These are phyloP conservation scores for Numenius arquata DNA, from an alignment of 2,113 vertebrate genomes.

Conservation along the genomic window DNA sequence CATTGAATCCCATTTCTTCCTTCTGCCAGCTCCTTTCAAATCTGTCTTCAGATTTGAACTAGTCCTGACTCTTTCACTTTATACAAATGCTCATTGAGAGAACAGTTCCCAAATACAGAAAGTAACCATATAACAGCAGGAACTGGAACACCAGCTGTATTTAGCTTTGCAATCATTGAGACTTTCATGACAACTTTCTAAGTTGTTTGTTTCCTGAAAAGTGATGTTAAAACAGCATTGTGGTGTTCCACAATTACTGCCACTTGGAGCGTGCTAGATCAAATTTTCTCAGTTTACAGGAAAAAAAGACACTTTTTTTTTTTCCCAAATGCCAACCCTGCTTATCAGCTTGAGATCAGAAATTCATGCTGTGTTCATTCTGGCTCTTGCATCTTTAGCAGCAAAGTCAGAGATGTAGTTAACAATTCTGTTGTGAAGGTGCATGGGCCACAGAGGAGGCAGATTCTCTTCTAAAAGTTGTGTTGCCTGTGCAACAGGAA, in stretches of 20 bases:
- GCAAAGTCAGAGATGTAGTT: neutral
- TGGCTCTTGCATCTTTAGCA: neutral
- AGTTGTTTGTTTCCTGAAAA: constrained; percentile 36
- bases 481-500: neutral
- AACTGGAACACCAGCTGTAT: constrained; percentile 23
- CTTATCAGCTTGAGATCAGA: neutral
- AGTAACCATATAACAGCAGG: neutral
- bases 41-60: neutral
- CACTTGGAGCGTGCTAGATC: neutral
- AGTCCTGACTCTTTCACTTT: neutral
- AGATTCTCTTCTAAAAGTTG: neutral
- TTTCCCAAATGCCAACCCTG: neutral
- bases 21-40: neutral
- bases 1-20: neutral
- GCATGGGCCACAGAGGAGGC: neutral
- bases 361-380: neutral
- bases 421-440: neutral
- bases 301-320: neutral
- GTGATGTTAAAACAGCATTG: constrained; percentile 7
- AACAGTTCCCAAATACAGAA: neutral
- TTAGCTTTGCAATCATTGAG: constrained; percentile 23
- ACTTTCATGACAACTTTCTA: constrained; percentile 17
- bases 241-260: neutral
- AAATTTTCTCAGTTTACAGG: neutral
- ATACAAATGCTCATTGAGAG: neutral